A percentile compares a stretch with the other conserved stretches of the same genome.
Conservation (phyloP, 2,113 vertebrate species). For the Bos javanicus region DNA sequence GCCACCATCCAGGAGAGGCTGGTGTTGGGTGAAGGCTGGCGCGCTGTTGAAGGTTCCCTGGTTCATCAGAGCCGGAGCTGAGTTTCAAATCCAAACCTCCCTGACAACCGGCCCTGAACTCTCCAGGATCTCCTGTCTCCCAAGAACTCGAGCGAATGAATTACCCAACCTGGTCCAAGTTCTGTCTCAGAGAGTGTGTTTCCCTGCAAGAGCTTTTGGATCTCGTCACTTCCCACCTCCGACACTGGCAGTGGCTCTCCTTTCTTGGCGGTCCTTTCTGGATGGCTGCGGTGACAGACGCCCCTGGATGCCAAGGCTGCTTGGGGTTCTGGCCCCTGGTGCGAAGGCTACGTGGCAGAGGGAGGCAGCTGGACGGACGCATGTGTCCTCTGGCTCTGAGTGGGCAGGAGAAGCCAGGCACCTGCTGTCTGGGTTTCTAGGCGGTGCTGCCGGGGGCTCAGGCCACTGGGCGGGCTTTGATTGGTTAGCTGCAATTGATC, state of each 20-base stretch:
- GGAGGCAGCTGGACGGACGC: rapidly evolving
- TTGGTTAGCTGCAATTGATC: neutral
- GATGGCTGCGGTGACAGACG: neutral
- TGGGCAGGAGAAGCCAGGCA: neutral
- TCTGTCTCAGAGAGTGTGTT: neutral
- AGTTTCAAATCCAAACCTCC: neutral
- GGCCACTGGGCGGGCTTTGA: neutral
- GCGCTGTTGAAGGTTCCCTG: neutral
- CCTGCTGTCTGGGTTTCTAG: neutral
- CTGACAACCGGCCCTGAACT: neutral
- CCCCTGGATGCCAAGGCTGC: neutral
- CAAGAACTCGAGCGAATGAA: neutral
- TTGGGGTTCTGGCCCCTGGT: rapidly evolving
- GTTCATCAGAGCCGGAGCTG: neutral
- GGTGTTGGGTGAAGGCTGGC: neutral
- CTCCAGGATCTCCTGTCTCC: neutral
- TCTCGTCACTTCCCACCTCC: neutral
- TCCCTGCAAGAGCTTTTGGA: neutral
- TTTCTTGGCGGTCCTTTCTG: neutral
- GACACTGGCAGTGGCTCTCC: neutral
- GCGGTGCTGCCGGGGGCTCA: neutral
- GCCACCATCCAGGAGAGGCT: neutral
- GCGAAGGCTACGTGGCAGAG: neutral
- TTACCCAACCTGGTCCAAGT: neutral
- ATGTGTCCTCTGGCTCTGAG: neutral